Conservation (phyloP, 1,140 invertebrate genomes). For the Trissolcus basalis region DNA sequence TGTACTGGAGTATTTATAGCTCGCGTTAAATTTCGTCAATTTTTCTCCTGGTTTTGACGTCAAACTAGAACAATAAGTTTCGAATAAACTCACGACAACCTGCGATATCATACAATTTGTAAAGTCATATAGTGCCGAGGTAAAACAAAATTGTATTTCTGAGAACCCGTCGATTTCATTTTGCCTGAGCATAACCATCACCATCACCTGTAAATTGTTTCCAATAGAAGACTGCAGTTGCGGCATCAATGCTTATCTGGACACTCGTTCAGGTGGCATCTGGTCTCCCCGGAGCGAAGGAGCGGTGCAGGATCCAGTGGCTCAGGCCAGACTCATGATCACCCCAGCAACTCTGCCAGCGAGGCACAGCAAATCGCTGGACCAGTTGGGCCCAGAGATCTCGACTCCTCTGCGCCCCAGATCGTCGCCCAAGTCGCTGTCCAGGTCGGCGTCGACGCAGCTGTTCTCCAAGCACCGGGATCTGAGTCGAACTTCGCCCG, state of each 20-base stretch:
- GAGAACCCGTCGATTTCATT: too few species aligned
- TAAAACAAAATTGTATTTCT: too few species aligned
- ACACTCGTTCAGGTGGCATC: slow-evolving; percentile 69
- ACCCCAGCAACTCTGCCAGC: slow-evolving; percentile 78
- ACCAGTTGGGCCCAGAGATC: slow-evolving; percentile 79
- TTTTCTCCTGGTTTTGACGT: too few species aligned
- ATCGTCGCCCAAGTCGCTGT: slow-evolving; percentile 67
- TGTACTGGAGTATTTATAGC: too few species aligned
- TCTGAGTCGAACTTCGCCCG: slow-evolving; percentile 64
- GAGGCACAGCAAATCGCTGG: slow-evolving; percentile 87
- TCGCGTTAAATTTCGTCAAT: too few species aligned
- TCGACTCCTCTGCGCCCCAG: slow-evolving; percentile 59
- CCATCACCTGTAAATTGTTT: slow-evolving; percentile 50
- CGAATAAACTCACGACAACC: too few species aligned
- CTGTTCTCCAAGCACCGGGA: slow-evolving; percentile 64
- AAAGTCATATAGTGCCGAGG: too few species aligned
- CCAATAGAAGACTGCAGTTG: slow-evolving; percentile 78
- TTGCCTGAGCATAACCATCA: slow-evolving; percentile 18
- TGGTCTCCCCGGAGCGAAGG: slow-evolving; percentile 73
- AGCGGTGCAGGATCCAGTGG: slow-evolving; percentile 66
- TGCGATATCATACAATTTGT: too few species aligned
- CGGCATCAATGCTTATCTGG: slow-evolving; percentile 76
- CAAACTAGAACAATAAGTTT: too few species aligned
- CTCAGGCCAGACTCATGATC: slow-evolving; percentile 61
- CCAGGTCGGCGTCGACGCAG: slow-evolving; percentile 72